These are phyloP conservation scores for Antechinus stuartii DNA, from an alignment of 2,113 vertebrate species.

Conservation along the genomic window DNA sequence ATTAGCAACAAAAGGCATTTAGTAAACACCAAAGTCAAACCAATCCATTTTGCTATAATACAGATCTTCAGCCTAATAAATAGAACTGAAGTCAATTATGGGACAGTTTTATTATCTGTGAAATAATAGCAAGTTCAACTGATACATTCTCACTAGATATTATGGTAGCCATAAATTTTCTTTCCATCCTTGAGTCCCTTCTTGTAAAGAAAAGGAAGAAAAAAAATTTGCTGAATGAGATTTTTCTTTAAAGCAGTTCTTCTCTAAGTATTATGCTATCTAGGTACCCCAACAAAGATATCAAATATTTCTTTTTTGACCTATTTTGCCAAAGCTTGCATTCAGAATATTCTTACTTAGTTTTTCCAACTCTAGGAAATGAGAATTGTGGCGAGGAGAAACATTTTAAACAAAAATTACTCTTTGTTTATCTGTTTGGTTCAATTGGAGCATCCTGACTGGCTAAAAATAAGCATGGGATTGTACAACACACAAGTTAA, in stretches of 20 bases:
- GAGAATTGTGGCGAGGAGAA: neutral
- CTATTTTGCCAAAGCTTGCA: neutral
- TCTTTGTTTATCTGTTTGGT: neutral
- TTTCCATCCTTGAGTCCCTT: conserved; percentile 21
- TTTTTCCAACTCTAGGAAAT: neutral
- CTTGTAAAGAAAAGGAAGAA: conserved; percentile 27
- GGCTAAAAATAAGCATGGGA: neutral
- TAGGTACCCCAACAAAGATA: neutral
- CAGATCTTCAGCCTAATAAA: neutral
- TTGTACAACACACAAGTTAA: neutral
- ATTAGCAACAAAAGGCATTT: conserved; percentile 7
- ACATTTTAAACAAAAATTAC: neutral
- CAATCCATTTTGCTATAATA: neutral
- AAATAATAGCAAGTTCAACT: conserved; percentile 7
- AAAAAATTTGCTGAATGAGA: conserved; percentile 1
- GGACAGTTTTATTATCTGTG: neutral
- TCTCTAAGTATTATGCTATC: neutral
- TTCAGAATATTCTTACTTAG: neutral
- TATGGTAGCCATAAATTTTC: conserved; percentile 11
- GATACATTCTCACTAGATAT: neutral
- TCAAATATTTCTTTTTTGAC: neutral
- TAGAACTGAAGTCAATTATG: neutral
- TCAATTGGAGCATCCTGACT: neutral
- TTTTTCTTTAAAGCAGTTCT: conserved; percentile 15
- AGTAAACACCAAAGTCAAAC: neutral